These are phyloP conservation scores for Anadara kagoshimensis DNA, from an alignment of 1,140 invertebrate species.

Conservation along the genomic window DNA sequence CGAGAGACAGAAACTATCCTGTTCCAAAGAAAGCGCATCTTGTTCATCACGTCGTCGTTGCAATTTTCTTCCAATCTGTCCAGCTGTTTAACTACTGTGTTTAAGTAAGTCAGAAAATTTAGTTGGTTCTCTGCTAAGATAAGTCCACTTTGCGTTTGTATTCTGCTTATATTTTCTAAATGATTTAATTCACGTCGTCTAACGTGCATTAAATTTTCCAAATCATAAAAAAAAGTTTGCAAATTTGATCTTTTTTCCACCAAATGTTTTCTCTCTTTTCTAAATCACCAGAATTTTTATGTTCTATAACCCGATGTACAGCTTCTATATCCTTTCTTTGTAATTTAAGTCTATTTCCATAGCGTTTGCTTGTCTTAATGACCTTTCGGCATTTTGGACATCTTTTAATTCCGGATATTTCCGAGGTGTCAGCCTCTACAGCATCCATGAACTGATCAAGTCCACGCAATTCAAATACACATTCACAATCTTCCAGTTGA, in stretches of 20 bases:
- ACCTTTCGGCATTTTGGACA: conserved; percentile 81
- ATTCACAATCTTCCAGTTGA: conserved; percentile 52
- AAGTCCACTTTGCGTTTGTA: background rate
- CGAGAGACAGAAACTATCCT: background rate
- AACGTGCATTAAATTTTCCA: background rate
- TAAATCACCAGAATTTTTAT: background rate
- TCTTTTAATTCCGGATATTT: conserved; percentile 75
- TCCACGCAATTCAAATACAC: conserved; percentile 43
- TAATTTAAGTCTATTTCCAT: conserved; percentile 78
- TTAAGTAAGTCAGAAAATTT: background rate
- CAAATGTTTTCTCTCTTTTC: background rate
- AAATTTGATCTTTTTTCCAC: background rate
- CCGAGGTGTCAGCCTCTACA: conserved; percentile 54
- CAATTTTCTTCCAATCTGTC: background rate
- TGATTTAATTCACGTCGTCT: background rate
- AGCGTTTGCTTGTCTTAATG: conserved; percentile 78
- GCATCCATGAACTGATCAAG: conserved; percentile 75
- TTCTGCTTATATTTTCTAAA: too few species aligned
- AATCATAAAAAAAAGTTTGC: background rate
- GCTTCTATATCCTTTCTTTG: conserved; percentile 35
- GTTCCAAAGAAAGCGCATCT: background rate
- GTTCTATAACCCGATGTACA: conserved; percentile 26
- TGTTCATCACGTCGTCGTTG: background rate
- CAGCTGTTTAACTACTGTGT: background rate
- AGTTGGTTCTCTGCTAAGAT: background rate